Percentiles rank a stretch among this genome's conserved stretches.
Evolutionary conservation across 2,113 vertebrate genomes (phyloP).

Genomic region (Rhadina sibilatrix): DNA sequence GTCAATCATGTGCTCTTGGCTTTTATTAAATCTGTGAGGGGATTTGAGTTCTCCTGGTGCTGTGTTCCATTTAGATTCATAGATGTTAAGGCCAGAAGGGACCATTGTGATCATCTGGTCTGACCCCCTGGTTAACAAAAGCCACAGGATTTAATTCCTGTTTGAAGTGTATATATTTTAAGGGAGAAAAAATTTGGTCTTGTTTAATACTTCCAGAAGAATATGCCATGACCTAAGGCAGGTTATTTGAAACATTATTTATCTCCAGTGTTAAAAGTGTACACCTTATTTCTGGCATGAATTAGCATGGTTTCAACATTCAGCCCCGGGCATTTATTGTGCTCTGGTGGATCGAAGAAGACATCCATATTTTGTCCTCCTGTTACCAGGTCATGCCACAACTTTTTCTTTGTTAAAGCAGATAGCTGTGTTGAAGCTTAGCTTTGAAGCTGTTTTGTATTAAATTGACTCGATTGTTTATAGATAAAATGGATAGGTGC

Average conservation of each 20-base stretch:
- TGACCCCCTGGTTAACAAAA: neutral
- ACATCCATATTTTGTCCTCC: neutral
- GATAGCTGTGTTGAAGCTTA: neutral
- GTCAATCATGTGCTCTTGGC: constrained; percentile 56
- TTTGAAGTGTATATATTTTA: neutral
- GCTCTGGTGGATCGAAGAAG: neutral
- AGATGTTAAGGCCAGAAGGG: constrained; percentile 18
- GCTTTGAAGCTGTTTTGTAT: neutral
- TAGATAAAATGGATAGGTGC: neutral
- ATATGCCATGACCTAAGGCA: neutral
- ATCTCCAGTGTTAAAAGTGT: neutral
- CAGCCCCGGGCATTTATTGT: neutral
- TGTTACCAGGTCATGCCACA: neutral
- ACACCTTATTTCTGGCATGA: neutral
- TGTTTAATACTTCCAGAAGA: constrained; percentile 11
- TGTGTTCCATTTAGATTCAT: constrained; percentile 25
- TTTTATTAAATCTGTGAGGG: constrained; percentile 53
- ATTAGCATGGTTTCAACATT: neutral
- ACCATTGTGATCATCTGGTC: neutral
- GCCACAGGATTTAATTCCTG: constrained; percentile 6
- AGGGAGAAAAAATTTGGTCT: neutral
- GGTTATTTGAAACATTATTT: neutral
- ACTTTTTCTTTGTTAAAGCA: neutral
- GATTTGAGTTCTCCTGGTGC: constrained; percentile 13
- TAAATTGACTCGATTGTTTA: neutral